Percentiles rank a stretch among this genome's conserved stretches.
Evolutionary conservation across 2,113 vertebrate species (phyloP).

Genomic region (Ploceus nigricollis): DNA sequence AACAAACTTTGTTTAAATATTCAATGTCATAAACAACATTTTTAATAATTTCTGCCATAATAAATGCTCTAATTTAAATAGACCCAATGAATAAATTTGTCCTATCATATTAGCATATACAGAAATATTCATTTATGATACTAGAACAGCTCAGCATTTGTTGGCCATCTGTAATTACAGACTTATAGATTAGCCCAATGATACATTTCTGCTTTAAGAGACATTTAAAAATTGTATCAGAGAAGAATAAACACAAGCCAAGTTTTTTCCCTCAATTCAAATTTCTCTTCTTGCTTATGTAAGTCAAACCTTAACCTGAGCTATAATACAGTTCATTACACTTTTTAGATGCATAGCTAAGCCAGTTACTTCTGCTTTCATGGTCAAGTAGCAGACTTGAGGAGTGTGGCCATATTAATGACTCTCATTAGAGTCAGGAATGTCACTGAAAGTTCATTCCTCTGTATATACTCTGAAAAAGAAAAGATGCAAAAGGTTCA

Average conservation of each 20-base stretch:
- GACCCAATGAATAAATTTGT: background rate
- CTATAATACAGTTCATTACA: background rate
- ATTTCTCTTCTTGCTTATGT: background rate
- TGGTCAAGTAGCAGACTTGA: background rate
- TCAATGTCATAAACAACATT: background rate
- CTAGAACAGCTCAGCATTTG: background rate
- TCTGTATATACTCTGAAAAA: accelerated
- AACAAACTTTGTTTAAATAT: background rate
- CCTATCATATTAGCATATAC: background rate
- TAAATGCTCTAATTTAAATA: background rate
- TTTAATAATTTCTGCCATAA: background rate
- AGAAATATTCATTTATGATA: background rate
- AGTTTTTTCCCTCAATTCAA: background rate
- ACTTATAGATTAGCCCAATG: background rate
- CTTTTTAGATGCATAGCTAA: background rate
- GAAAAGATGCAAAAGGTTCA: background rate
- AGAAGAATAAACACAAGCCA: background rate
- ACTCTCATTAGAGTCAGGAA: background rate
- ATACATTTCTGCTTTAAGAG: background rate
- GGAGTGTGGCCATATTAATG: background rate
- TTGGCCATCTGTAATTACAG: background rate
- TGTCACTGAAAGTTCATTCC: background rate
- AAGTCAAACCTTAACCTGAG: background rate
- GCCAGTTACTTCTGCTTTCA: background rate
- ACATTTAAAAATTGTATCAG: background rate